Conservation (phyloP, 2,797 vertebrate species). For the Molossus alvarezi region DNA sequence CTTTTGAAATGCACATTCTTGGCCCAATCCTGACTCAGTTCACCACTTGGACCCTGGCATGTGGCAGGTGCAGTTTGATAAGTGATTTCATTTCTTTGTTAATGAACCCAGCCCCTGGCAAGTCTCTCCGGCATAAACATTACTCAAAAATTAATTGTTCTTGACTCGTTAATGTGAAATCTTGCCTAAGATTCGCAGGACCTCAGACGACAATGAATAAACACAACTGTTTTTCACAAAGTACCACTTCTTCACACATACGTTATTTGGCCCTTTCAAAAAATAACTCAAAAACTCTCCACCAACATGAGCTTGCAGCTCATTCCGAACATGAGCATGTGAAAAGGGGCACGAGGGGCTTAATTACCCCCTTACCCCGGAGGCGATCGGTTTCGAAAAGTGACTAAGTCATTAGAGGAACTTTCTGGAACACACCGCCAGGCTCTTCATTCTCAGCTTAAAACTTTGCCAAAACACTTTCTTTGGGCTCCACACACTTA, state of each 20-base stretch:
- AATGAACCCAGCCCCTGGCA: neutral
- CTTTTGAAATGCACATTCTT: constrained; percentile 60
- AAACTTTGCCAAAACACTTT: neutral
- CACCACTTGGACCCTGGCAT: neutral
- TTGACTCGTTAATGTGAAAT: neutral
- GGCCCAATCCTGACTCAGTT: neutral
- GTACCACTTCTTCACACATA: neutral
- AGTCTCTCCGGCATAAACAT: neutral
- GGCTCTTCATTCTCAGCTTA: neutral
- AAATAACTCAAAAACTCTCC: constrained; percentile 44
- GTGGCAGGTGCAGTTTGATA: neutral
- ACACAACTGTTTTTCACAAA: constrained; percentile 15
- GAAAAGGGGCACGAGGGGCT: constrained; percentile 26
- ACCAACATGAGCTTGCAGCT: neutral
- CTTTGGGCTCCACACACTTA: neutral
- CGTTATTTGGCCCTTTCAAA: neutral
- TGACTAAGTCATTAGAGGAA: constrained; percentile 1
- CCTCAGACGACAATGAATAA: constrained; percentile 13
- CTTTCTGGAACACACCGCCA: constrained; percentile 21
- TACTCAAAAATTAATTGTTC: constrained; percentile 35
- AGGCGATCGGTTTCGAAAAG: constrained; percentile 23
- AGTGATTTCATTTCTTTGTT: constrained; percentile 40
- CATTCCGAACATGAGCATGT: neutral
- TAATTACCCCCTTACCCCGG: neutral
- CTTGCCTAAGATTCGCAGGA: neutral